These are phyloP conservation scores for Oreocharis arfaki DNA, from an alignment of 2,113 vertebrate genomes.

Conservation along the genomic window DNA sequence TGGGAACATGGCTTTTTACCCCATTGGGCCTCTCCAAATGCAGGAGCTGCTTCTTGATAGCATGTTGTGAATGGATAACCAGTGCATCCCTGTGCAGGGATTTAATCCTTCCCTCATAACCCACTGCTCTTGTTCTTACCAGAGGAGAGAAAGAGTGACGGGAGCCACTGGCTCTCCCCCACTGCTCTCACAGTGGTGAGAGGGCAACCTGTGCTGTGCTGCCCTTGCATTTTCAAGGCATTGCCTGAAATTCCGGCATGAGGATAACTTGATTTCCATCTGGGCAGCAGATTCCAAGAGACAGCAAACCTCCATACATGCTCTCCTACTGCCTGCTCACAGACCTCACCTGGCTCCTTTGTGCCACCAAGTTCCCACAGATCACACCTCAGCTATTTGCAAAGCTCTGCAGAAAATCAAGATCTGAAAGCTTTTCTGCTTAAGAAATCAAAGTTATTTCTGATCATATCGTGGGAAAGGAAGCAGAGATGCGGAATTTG, in stretches of 20 bases:
- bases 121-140: neutral
- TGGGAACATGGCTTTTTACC: accelerated
- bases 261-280: neutral
- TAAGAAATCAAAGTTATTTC: neutral
- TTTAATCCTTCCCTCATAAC: neutral
- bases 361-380: neutral
- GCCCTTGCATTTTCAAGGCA: neutral
- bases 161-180: neutral
- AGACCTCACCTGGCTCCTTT: accelerated
- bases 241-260: neutral
- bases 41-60: neutral
- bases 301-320: neutral
- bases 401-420: neutral
- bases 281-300: neutral
- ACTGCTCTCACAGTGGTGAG: accelerated
- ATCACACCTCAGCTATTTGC: neutral
- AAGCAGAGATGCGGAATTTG: neutral
- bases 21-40: neutral
- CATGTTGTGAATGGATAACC: neutral
- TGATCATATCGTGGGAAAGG: neutral
- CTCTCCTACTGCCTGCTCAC: neutral
- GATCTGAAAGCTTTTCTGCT: neutral
- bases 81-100: neutral
- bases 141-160: neutral
- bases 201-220: neutral